A percentile compares a stretch with the other conserved stretches of the same genome.
Evolutionary conservation across 2,888 invertebrate species (phyloP).

Genomic region (Drosophila mettleri): DNA sequence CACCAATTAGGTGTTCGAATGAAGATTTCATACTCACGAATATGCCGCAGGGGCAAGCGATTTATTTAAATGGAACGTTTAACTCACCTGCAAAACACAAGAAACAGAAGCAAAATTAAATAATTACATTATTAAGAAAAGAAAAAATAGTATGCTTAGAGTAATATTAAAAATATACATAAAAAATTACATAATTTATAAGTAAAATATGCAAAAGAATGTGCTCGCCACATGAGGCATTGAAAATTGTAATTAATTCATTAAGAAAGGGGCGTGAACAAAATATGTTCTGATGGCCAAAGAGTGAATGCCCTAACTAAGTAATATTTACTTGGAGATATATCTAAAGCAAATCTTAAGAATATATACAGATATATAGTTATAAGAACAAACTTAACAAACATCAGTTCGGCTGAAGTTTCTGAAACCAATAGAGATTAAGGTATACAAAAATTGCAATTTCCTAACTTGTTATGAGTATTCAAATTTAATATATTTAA

Average conservation of each 20-base stretch:
- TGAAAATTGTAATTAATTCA: slow-evolving; percentile 46
- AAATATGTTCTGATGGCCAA: neutral
- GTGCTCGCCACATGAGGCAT: slow-evolving; percentile 23
- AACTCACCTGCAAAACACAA: slow-evolving; percentile 69
- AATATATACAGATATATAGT: neutral
- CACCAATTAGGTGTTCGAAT: slow-evolving; percentile 54
- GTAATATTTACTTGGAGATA: neutral
- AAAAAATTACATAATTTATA: slow-evolving; percentile 17
- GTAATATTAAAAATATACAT: slow-evolving; percentile 38
- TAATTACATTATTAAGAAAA: slow-evolving; percentile 65
- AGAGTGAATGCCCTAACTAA: neutral
- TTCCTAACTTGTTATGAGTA: too few species aligned
- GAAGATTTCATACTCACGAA: slow-evolving; percentile 69
- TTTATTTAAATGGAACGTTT: slow-evolving; percentile 57
- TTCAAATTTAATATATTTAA: neutral
- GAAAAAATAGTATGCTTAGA: slow-evolving; percentile 13
- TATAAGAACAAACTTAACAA: neutral
- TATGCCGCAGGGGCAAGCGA: slow-evolving; percentile 52
- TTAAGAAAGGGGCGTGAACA: neutral
- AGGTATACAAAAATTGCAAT: too few species aligned
- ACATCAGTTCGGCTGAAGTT: too few species aligned
- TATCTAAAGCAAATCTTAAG: neutral
- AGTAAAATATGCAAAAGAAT: slow-evolving; percentile 30
- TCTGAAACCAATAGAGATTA: too few species aligned
- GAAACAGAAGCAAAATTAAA: slow-evolving; percentile 61